Evolutionary conservation across 2,888 invertebrate genomes (phyloP), one percentile per base, ranked within the genome.

Genomic region (Dryocosmus kuriphilus): DNA sequence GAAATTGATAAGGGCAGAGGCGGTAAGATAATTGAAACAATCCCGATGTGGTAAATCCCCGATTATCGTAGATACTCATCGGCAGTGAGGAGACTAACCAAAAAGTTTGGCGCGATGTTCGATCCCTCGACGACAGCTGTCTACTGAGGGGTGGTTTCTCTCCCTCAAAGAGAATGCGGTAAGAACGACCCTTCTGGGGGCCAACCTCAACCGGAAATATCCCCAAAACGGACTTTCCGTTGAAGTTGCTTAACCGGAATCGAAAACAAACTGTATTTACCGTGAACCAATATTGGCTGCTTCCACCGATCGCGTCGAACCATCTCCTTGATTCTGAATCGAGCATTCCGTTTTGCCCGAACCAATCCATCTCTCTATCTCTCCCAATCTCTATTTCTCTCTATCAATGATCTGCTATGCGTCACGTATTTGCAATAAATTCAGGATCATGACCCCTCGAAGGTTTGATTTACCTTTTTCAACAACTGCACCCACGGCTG

Each of bases 181-280:
- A 51, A 71, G 71, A 71, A 71, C 46, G 46, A 30, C n/a, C 46
- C 71, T 71, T 71, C 71, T n/a, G 19, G 24, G 2, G 14, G 6
- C 24, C 0, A 57, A 27, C 30, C 5, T 11, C 5, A 11, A 11
- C 71, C 71, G 71, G 71, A 71, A 71, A 71, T 55, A 71, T 55
- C 51, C 51, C 27, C 30, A 14, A 51, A 71, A 71, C 32, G 71
- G 71, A 71, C 71, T 71, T 71, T 32, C 71, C 71, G 51, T n/a
- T 19, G 8, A 30, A 24, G n/a, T 14, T 71, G 51, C 11, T n/a
- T 22, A 30, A 71, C 71, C 51, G 71, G 71, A 71, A 71, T 71
- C n/a, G 51, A 71, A 71, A 71, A 71, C 71, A 71, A 71, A 71
- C 71, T 71, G 71, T 71, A 71, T 71, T 71, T 51, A 71, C 71